Evolutionary conservation across 2,888 invertebrate genomes (phyloP), one percentile per base, ranked within the genome.

Genomic region (Erynnis tages): DNA sequence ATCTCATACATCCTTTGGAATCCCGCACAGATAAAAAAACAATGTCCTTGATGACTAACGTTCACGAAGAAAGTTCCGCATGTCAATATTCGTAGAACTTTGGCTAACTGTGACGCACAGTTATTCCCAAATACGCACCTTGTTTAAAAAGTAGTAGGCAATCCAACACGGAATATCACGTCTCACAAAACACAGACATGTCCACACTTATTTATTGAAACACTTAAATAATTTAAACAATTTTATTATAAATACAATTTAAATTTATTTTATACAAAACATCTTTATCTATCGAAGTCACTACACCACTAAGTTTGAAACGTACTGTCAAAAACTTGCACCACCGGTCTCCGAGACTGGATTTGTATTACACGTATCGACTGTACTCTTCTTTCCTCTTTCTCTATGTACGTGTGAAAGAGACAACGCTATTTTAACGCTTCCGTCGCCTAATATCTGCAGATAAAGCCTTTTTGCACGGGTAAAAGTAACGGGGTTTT

Each of bases 401-500:
- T 23, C 32, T 11, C 7, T 25, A 16, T 17, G 7, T 8, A 52
- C 10, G 65, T 17, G 17, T 55, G 64, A 84, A 44, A 55, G 73
- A 71, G 81, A 78, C 47, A 53, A 57, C 16, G 14, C 27, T 49
- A 60, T 8, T 37, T 38, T 2, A n/a, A 52, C 37, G 54, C 52
- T 27, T 41, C 44, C 60, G 65, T 54, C 59, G 52, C 25, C 7
- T 55, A 65, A 38, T 52, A 67, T 66, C 70, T 65, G 75, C 82
- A 86, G 88, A 88, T 89, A 82, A 69, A 81, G 79, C 87, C 88
- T 89, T 88, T 87, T 87, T 84, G 88, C 86, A 82, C 76, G 67
- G 82, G 87, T 87, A 90, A 89, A 90, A 89, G 89, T 90, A 90
- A 90, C 90, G 90, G 89, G 76, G 79, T 73, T 77, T 87, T 83